A percentile compares a stretch with the other conserved stretches of the same genome.
phyloP scores from a whole-genome alignment of 2,797 vertebrate species.

The Erithacus rubecula region DNA sequence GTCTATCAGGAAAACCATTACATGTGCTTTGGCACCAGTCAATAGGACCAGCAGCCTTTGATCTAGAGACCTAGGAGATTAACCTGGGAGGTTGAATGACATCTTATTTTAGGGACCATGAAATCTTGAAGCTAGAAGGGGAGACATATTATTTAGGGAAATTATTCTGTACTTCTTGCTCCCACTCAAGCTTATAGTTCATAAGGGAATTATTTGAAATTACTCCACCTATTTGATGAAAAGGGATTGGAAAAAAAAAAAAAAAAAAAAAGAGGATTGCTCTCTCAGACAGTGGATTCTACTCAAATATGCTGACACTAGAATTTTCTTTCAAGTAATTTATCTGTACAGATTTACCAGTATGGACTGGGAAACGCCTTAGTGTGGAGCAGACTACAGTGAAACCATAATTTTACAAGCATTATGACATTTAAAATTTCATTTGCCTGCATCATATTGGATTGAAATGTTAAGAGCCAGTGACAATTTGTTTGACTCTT shows the following conservation, averaged over 20 bases:
- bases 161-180: background rate
- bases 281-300: background rate
- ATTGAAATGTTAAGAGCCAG: background rate
- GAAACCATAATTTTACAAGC: background rate
- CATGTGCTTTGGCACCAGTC: background rate
- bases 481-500: background rate
- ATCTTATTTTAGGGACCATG: conserved; percentile 12
- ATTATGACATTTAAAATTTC: background rate
- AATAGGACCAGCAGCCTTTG: background rate
- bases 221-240: background rate
- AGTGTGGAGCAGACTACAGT: background rate
- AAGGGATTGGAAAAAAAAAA: background rate
- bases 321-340: background rate
- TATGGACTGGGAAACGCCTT: background rate
- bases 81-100: background rate
- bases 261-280: background rate
- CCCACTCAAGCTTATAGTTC: background rate
- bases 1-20: conserved; percentile 31
- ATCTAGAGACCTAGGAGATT: background rate
- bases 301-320: background rate
- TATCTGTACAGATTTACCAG: background rate
- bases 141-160: background rate
- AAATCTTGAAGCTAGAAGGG: background rate
- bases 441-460: background rate
- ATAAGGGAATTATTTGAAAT: background rate